These are phyloP conservation scores for Triplophysa rosa DNA, from an alignment of 2,113 vertebrate species.

Conservation along the genomic window DNA sequence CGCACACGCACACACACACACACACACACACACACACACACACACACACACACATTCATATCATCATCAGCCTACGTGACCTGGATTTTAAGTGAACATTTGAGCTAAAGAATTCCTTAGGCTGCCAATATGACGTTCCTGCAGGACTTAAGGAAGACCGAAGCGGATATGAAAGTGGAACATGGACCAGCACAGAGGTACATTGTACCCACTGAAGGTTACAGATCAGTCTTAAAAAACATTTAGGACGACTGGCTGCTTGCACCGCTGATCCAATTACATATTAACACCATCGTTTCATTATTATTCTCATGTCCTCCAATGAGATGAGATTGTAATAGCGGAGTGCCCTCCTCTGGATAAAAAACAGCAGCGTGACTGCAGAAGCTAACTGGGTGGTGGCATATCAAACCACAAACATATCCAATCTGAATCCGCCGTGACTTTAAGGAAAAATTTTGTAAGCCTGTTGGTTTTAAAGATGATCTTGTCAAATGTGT, in stretches of 20 bases:
- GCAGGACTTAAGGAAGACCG: slow-evolving; percentile 7
- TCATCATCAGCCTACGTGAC: neutral
- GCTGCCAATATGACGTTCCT: neutral
- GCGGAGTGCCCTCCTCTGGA: slow-evolving; percentile 50
- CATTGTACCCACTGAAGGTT: neutral
- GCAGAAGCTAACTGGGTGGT: neutral
- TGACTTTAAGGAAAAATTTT: neutral
- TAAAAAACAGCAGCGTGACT: slow-evolving; percentile 1
- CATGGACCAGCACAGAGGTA: neutral
- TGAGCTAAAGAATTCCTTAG: neutral
- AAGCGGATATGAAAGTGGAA: slow-evolving; percentile 1
- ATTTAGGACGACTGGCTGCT: slow-evolving; percentile 26
- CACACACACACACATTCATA: too few relatives aligned
- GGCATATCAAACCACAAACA: neutral
- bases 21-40: too few relatives aligned
- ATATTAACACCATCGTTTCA: slow-evolving; percentile 25
- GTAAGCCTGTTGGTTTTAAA: neutral
- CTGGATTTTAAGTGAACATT: neutral
- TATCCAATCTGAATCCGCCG: neutral
- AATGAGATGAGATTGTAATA: slow-evolving; percentile 33
- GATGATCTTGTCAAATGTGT: slow-evolving; percentile 16
- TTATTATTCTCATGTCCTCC: slow-evolving; percentile 31
- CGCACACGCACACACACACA: too few relatives aligned
- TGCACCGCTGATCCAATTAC: slow-evolving; percentile 33
- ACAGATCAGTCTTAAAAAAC: slow-evolving; percentile 12